Evolutionary conservation across 2,113 vertebrate genomes (phyloP).

Genomic region (Euleptes europaea): DNA sequence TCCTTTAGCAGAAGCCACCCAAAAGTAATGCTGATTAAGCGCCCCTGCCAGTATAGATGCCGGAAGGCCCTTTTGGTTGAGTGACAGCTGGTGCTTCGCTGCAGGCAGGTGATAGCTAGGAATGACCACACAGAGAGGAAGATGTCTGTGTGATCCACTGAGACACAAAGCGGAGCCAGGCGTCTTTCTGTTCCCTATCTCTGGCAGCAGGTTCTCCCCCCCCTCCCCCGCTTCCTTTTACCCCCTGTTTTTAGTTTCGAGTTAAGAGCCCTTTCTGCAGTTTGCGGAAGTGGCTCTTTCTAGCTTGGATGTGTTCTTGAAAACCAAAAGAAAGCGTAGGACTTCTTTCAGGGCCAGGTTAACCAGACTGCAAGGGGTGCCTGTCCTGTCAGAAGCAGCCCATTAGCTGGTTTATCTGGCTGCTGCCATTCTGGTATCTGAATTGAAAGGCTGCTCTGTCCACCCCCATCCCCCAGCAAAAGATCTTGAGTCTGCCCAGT

Average conservation of each 20-base stretch:
- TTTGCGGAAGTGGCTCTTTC: background rate
- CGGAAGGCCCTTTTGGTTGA: background rate
- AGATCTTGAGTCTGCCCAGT: no score
- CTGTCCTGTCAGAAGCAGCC: background rate
- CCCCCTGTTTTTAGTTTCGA: background rate
- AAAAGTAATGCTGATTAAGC: no score
- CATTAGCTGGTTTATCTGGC: background rate
- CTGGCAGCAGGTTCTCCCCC: background rate
- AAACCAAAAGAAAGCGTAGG: no score
- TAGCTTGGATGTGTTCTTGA: background rate
- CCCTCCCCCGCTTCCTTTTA: background rate
- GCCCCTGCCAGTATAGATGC: no score
- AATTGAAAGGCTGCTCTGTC: background rate
- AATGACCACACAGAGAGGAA: background rate
- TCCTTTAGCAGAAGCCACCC: no score
- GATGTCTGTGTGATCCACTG: background rate
- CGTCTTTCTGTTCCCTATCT: no score
- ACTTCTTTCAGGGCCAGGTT: no score
- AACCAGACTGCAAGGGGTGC: no score
- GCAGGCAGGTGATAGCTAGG: no score
- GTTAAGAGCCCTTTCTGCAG: background rate
- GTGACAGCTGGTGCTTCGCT: background rate
- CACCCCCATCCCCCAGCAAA: background rate
- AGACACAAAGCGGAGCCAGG: background rate
- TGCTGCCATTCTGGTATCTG: background rate